phyloP scores from a whole-genome alignment of 1,140 invertebrate species.

The Chrysomallon squamiferum region DNA sequence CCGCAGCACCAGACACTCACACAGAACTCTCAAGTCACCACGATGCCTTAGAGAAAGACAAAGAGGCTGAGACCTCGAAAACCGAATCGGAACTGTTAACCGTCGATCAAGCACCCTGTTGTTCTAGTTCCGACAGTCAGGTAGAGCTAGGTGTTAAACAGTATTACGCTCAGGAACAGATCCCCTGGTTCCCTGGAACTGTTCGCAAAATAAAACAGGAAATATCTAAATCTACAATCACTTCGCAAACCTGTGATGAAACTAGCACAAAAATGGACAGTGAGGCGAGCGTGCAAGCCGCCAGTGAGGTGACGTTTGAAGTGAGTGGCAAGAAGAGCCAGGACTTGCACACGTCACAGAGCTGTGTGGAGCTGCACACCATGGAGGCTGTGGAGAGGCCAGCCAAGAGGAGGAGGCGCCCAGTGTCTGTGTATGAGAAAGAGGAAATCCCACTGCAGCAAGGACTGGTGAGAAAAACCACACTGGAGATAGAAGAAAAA shows the following conservation, averaged over 20 bases:
- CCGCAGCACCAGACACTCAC: not conserved
- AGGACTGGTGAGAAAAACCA: slow-evolving; percentile 67
- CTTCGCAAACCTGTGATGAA: slow-evolving; percentile 48
- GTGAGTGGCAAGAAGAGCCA: not conserved
- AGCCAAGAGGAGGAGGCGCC: slow-evolving; percentile 2
- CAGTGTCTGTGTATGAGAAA: slow-evolving; percentile 49
- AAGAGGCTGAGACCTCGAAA: not conserved
- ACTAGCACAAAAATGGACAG: not conserved
- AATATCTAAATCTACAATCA: slow-evolving; percentile 35
- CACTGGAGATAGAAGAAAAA: slow-evolving; percentile 72
- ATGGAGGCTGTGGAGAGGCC: not conserved
- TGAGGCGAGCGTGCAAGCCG: not conserved
- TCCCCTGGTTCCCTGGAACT: slow-evolving; percentile 69
- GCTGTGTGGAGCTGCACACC: slow-evolving; percentile 7
- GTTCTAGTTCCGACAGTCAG: not conserved
- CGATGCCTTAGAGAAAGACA: not conserved
- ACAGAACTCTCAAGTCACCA: not conserved
- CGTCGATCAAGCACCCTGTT: not conserved
- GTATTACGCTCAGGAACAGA: slow-evolving; percentile 70
- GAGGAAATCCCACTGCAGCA: slow-evolving; percentile 53
- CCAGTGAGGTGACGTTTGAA: not conserved
- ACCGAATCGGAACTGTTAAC: not conserved
- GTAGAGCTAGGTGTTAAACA: slow-evolving; percentile 24
- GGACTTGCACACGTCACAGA: not conserved
- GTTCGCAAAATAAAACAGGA: slow-evolving; percentile 71